Evolutionary conservation across 2,888 invertebrate genomes (phyloP).

Genomic region (Subacronicta megacephala): DNA sequence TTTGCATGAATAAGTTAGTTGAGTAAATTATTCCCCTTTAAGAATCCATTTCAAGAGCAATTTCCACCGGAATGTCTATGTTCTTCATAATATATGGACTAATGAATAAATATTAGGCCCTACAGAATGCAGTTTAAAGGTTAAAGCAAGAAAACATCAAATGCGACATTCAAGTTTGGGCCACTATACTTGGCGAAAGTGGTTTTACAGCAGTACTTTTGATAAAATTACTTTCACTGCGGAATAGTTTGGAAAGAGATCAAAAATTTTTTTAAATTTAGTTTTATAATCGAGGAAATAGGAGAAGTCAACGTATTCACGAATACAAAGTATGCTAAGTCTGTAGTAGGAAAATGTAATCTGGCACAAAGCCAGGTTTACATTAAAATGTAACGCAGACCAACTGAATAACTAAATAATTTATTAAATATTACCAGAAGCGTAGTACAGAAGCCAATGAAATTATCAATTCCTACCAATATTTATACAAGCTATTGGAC

Average conservation of each 20-base stretch:
- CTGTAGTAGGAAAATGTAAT: constrained; percentile 24
- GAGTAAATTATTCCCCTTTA: constrained; percentile 2
- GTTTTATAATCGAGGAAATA: neutral
- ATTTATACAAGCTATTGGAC: constrained; percentile 42
- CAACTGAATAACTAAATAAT: constrained; percentile 32
- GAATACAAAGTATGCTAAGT: constrained; percentile 30
- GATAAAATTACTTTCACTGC: constrained; percentile 34
- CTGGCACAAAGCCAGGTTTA: constrained; percentile 47
- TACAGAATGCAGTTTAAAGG: constrained; percentile 45
- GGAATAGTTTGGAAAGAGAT: neutral
- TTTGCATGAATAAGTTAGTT: too few relatives aligned
- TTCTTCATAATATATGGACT: constrained; percentile 23
- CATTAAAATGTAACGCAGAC: constrained; percentile 38
- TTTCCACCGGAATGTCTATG: constrained; percentile 9
- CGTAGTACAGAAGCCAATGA: constrained; percentile 49
- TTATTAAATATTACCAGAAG: constrained; percentile 36
- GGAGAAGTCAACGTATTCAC: constrained; percentile 13
- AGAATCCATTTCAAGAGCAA: neutral
- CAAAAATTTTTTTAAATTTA: neutral
- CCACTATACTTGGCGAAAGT: constrained; percentile 36
- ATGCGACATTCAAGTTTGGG: constrained; percentile 29
- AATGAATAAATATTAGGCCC: constrained; percentile 27
- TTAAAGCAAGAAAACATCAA: constrained; percentile 30
- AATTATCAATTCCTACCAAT: constrained; percentile 38
- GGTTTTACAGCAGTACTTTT: constrained; percentile 8